phyloP scores from a whole-genome alignment of 2,888 invertebrate genomes.

The Chelonus formosanus region DNA sequence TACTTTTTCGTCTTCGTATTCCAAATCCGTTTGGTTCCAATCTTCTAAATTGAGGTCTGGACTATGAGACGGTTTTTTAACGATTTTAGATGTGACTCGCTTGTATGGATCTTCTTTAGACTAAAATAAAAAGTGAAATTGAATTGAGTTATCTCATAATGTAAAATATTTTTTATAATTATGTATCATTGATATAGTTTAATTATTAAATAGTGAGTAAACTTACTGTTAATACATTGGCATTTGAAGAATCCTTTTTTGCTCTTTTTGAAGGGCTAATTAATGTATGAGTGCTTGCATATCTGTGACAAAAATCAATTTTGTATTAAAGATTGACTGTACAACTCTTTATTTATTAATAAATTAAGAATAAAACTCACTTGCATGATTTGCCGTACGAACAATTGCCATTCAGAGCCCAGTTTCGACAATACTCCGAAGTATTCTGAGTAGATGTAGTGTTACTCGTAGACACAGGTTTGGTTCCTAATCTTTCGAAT shows the following conservation, averaged over 20 bases:
- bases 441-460: conserved; percentile 65
- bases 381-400: conserved; percentile 82
- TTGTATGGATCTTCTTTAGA: conserved; percentile 73
- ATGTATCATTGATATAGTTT: too few relatives aligned
- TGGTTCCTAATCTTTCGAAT: conserved; percentile 83
- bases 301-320: conserved; percentile 50
- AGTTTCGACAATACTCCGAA: conserved; percentile 77
- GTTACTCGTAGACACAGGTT: conserved; percentile 69
- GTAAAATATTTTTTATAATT: conserved; percentile 15
- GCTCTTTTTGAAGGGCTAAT: conserved; percentile 80
- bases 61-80: conserved; percentile 68
- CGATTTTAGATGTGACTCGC: conserved; percentile 73
- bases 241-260: conserved; percentile 71
- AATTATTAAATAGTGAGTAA: conserved; percentile 2
- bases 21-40: conserved; percentile 82
- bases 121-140: conserved; percentile 40
- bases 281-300: conserved; percentile 77
- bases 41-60: conserved; percentile 76
- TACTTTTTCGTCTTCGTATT: conserved; percentile 82
- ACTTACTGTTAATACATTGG: conserved; percentile 58
- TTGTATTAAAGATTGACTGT: background rate
- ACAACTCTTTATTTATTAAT: background rate
- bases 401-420: conserved; percentile 81
- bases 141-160: background rate
- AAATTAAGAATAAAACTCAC: conserved; percentile 56